Evolutionary conservation across 2,113 vertebrate species (phyloP).

Genomic region (Trogon melanurus): DNA sequence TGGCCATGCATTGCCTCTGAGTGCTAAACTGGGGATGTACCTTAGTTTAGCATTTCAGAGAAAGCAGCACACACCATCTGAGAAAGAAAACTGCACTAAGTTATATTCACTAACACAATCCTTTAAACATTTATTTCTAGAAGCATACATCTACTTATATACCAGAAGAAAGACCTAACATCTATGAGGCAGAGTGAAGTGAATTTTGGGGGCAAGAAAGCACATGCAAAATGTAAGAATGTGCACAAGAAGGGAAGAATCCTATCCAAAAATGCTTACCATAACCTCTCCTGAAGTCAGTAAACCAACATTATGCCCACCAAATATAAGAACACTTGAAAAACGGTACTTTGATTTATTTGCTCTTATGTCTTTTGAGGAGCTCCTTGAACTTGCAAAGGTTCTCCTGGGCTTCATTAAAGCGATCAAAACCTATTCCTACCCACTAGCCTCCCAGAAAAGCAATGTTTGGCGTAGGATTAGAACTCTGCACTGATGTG

Average conservation of each 20-base stretch:
- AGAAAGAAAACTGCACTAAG: not conserved
- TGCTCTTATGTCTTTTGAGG: not conserved
- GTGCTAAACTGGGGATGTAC: not conserved
- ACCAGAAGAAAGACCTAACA: not conserved
- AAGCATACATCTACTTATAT: not conserved
- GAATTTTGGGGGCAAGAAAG: not conserved
- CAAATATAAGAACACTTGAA: not conserved
- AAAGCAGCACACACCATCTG: not conserved
- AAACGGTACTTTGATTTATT: not conserved
- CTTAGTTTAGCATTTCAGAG: not conserved
- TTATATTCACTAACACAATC: not conserved
- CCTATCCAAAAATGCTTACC: not conserved
- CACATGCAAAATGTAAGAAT: fast-evolving
- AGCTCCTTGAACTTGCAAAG: not conserved
- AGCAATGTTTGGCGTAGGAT: not conserved
- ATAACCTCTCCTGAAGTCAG: not conserved
- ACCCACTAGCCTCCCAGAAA: not conserved
- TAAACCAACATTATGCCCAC: not conserved
- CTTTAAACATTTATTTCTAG: not conserved
- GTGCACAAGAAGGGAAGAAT: not conserved
- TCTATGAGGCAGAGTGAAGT: not conserved
- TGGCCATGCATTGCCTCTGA: not conserved
- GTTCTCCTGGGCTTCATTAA: not conserved
- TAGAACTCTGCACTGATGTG: not conserved
- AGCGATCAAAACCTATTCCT: not conserved